Percentiles rank a stretch among this genome's conserved stretches.
Evolutionary conservation across 2,888 invertebrate genomes (phyloP).

Genomic region (Amphipyra tragopoginis): DNA sequence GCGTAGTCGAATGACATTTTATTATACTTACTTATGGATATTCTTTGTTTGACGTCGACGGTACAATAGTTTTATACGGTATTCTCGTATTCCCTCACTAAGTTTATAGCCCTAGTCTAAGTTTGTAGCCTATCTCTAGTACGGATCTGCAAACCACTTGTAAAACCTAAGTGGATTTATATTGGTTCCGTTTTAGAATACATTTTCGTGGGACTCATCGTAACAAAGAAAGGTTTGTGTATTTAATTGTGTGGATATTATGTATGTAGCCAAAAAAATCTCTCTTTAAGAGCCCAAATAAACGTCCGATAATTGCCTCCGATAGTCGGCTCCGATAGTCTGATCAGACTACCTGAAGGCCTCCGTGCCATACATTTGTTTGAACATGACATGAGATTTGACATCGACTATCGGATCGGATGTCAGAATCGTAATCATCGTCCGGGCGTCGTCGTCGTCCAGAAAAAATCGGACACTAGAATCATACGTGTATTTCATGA

Average conservation of each 20-base stretch:
- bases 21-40: background rate
- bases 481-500: too few relatives aligned
- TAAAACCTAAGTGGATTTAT: constrained; percentile 51
- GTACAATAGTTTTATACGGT: constrained; percentile 32
- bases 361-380: too few relatives aligned
- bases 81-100: constrained; percentile 28
- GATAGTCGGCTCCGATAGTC: too few relatives aligned
- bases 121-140: constrained; percentile 39
- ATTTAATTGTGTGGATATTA: background rate
- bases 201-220: constrained; percentile 13
- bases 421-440: too few relatives aligned
- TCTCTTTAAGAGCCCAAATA: too few relatives aligned
- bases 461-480: too few relatives aligned
- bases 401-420: too few relatives aligned
- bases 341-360: too few relatives aligned
- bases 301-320: too few relatives aligned
- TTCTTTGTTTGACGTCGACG: constrained; percentile 17
- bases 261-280: background rate
- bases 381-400: too few relatives aligned
- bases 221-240: background rate
- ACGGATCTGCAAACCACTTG: constrained; percentile 42
- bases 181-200: constrained; percentile 27
- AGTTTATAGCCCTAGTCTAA: constrained; percentile 40
- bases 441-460: too few relatives aligned
- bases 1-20: too few relatives aligned